These are phyloP conservation scores for Hypercompe scribonia DNA, from an alignment of 2,888 invertebrate species.

Conservation along the genomic window DNA sequence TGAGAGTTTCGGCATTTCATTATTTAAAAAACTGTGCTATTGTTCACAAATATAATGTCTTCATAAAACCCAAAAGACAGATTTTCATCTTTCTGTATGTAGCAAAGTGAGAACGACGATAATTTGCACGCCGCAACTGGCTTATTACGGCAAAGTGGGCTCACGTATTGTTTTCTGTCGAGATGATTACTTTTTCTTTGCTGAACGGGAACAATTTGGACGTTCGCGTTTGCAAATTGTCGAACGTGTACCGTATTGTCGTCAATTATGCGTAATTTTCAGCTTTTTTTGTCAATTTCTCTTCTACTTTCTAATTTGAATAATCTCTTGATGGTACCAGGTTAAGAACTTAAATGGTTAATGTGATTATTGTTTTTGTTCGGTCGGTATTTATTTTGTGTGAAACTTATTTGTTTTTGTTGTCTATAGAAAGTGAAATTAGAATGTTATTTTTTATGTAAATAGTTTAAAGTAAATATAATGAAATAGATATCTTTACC, in stretches of 20 bases:
- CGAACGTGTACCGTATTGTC: slow-evolving; percentile 47
- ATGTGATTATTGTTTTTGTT: slow-evolving; percentile 15
- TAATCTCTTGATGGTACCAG: slow-evolving; percentile 19
- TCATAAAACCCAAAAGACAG: slow-evolving; percentile 18
- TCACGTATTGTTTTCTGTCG: slow-evolving; percentile 64
- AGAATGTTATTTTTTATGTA: background rate
- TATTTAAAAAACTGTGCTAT: background rate
- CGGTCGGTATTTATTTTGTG: background rate
- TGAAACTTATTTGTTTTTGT: background rate
- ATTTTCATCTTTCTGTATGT: slow-evolving; percentile 40
- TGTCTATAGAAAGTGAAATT: slow-evolving; percentile 8
- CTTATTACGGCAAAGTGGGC: slow-evolving; percentile 68
- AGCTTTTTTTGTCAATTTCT: slow-evolving; percentile 15
- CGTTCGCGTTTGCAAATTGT: slow-evolving; percentile 52
- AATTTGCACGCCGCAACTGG: slow-evolving; percentile 71
- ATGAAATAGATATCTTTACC: background rate
- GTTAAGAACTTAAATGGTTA: slow-evolving; percentile 18
- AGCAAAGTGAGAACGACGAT: slow-evolving; percentile 60
- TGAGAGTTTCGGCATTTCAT: background rate
- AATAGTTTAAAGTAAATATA: background rate
- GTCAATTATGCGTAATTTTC: slow-evolving; percentile 55
- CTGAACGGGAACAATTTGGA: slow-evolving; percentile 39
- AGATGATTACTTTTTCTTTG: slow-evolving; percentile 53
- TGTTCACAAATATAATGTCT: slow-evolving; percentile 20
- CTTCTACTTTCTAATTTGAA: slow-evolving; percentile 43